Percentiles rank a stretch among this genome's conserved stretches.
These are phyloP conservation scores for Argynnis bischoffii DNA, from an alignment of 2,888 invertebrate species.

Conservation along the genomic window DNA sequence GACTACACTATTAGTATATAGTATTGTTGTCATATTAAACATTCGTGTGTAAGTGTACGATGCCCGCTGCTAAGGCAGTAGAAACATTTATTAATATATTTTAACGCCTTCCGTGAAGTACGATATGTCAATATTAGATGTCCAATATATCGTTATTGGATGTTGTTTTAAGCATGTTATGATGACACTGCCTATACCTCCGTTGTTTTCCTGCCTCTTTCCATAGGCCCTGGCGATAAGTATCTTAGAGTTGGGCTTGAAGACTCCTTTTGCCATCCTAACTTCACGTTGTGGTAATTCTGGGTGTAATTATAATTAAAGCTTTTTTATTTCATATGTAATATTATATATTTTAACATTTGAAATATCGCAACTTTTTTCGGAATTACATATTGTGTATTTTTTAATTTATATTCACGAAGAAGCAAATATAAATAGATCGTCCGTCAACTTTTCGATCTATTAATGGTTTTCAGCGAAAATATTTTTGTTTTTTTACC, in stretches of 20 bases:
- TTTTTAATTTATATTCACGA: neutral
- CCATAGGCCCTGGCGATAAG: conserved; percentile 74
- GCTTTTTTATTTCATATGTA: too few species aligned
- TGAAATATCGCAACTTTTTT: too few species aligned
- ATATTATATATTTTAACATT: too few species aligned
- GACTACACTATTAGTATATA: neutral
- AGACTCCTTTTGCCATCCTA: conserved; percentile 66
- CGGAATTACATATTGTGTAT: too few species aligned
- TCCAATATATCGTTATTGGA: conserved; percentile 21
- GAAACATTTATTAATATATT: conserved; percentile 1
- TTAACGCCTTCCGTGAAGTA: conserved; percentile 3
- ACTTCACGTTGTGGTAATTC: conserved; percentile 49
- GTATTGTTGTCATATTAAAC: conserved; percentile 1
- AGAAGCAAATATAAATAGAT: conserved; percentile 17
- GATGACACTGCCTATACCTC: conserved; percentile 43
- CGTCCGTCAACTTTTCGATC: conserved; percentile 17
- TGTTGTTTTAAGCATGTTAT: conserved; percentile 22
- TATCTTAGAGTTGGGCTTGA: conserved; percentile 68
- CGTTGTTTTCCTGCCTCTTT: conserved; percentile 43
- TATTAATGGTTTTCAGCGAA: neutral
- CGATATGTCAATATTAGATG: conserved; percentile 18
- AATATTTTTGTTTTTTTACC: conserved; percentile 40
- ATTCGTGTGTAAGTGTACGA: neutral
- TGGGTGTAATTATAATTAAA: too few species aligned
- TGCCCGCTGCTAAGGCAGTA: neutral